phyloP scores from a whole-genome alignment of 2,113 vertebrate genomes.

The Columba livia region DNA sequence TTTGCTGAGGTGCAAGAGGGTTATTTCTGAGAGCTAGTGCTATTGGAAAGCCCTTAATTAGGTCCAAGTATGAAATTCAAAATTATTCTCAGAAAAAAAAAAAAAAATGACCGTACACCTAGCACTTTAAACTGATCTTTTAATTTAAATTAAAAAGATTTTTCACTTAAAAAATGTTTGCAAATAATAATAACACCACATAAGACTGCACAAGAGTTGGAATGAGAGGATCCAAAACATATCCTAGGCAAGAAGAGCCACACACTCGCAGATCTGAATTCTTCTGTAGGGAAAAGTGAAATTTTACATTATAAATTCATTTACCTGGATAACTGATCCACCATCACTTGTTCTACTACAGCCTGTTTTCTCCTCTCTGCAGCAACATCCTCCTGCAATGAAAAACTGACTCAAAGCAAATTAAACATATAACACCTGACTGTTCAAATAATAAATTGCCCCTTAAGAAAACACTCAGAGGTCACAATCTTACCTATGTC shows the following conservation, averaged over 20 bases:
- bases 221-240: background rate
- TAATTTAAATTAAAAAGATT: background rate
- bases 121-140: background rate
- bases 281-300: background rate
- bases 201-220: background rate
- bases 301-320: background rate
- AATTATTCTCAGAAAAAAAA: background rate
- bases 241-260: background rate
- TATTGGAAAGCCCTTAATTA: background rate
- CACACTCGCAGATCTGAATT: background rate
- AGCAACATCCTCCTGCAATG: conserved; percentile 76
- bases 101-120: background rate
- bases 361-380: conserved; percentile 77
- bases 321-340: conserved; percentile 83
- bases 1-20: background rate
- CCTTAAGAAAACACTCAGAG: background rate
- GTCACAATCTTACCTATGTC: background rate
- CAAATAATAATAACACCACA: background rate
- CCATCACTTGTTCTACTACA: conserved; percentile 83
- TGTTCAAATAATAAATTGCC: background rate
- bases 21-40: background rate
- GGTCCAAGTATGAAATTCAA: background rate
- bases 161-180: background rate
- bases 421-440: background rate
- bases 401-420: background rate